Evolutionary conservation across 30 jellyfish, hydroid and myxozoan genomes (phyloP).

Genomic region (Sanderia malayensis): DNA sequence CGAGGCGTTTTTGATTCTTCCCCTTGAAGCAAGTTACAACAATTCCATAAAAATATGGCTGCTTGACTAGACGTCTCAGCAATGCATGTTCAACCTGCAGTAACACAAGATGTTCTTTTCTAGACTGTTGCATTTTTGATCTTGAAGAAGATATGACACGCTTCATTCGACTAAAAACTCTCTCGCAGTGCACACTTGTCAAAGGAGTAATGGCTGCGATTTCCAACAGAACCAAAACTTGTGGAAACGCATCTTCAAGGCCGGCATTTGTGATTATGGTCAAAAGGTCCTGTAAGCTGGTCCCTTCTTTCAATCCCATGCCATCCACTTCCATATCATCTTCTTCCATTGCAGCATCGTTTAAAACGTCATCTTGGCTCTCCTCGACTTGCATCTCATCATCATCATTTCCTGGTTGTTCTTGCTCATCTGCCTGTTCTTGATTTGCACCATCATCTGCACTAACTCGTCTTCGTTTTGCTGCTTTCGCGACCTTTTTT

Average conservation of each 20-base stretch:
- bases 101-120: background rate
- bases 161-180: too few species aligned
- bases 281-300: conserved; percentile 32
- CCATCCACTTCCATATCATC: too few species aligned
- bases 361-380: too few species aligned
- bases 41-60: background rate
- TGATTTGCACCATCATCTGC: background rate
- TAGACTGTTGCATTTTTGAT: too few species aligned
- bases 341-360: too few species aligned
- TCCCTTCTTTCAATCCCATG: background rate
- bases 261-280: conserved; percentile 14
- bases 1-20: background rate
- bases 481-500: background rate
- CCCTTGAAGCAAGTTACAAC: background rate
- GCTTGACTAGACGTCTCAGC: background rate
- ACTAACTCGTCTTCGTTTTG: background rate
- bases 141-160: too few species aligned
- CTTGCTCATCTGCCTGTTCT: background rate
- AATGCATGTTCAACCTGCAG: background rate
- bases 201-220: conserved; percentile 20
- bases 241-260: conserved; percentile 38
- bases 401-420: background rate
- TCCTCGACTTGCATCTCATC: background rate
- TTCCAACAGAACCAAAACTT: conserved; percentile 18
- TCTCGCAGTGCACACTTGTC: conserved; percentile 41